Evolutionary conservation across 2,113 vertebrate species (phyloP).

Genomic region (Leucoraja erinaceus): DNA sequence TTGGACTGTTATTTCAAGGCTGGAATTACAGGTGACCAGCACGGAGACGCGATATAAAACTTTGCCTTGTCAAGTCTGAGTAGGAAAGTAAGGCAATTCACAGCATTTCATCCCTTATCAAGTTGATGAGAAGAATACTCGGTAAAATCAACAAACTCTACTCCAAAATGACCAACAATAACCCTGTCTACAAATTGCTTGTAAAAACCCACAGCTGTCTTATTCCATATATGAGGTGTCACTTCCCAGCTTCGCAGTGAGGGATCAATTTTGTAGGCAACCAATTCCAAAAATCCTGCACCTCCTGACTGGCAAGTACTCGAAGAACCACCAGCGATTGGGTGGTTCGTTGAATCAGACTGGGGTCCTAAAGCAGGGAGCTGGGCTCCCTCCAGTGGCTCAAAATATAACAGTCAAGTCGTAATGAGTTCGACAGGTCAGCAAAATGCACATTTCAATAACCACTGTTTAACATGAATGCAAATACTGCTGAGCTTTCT

Average conservation of each 20-base stretch:
- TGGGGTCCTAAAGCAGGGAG: not conserved
- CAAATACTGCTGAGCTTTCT: not conserved
- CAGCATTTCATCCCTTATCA: not conserved
- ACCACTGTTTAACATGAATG: not conserved
- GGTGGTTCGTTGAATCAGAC: too few species aligned
- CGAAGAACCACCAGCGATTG: too few species aligned
- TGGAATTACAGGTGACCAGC: not conserved
- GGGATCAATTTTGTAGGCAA: too few species aligned
- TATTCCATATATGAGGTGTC: not conserved
- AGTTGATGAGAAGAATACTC: not conserved
- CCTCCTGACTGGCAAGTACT: too few species aligned
- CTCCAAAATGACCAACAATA: not conserved
- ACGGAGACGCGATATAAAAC: too few species aligned
- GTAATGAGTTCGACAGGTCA: not conserved
- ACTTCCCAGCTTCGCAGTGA: too few species aligned
- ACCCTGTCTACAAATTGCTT: too few species aligned
- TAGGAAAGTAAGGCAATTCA: not conserved
- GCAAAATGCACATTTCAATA: not conserved
- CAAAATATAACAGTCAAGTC: not conserved
- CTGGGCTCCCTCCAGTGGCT: conserved; percentile 15
- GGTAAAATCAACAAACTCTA: not conserved
- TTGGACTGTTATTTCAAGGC: not conserved
- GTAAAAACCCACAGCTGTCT: not conserved
- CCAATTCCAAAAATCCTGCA: too few species aligned
- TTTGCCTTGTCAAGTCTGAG: not conserved